Evolutionary conservation across 2,113 vertebrate species (phyloP), one percentile per base, ranked within the genome.

Genomic region (Hippocampus barbouri): DNA sequence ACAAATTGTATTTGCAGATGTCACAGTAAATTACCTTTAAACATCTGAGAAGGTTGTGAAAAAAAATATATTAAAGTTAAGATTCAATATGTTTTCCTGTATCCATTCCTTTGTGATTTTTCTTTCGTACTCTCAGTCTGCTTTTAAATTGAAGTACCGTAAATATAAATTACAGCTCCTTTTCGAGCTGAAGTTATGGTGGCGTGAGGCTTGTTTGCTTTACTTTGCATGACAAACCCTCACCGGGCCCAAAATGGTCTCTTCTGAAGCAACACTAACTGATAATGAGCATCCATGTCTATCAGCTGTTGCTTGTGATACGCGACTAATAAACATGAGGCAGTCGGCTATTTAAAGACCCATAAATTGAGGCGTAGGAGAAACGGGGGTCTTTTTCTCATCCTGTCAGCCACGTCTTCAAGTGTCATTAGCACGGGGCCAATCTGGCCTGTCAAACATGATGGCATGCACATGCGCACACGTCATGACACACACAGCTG

Each of bases 221-320:
- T 66, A 67, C 2, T 38, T 72, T 90, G 90, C 91, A 77, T 88
- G 90, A 90, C 83, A 77, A 38, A 81, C 84, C 78, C 89, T 88
- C 83, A 79, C 86, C 53, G 83, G 72, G 88, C 71, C 68, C 84
- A 78, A 83, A 90, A 83, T 84, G 80, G 78, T 76, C 85, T 90
- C 89, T 86, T 83, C 74, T 90, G 89, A 88, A 90, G 90, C 91
- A 90, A 89, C 80, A 87, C 90, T 92, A 93, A 92, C 84, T 84
- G 86, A 69, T 93, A 93, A 93, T 93, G 89, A 92, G 88, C 88
- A 90, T 86, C 80, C 76, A 54, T 71, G 89, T 90, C 89, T 79
- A 89, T 92, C 92, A 92, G 83, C 77, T 34, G 64, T 86, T 72
- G 51, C 66, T 86, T 81, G 10, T 87, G 73, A 83, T 89, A 90